phyloP scores from a whole-genome alignment of 2,797 vertebrate genomes.

The Gymnoscopelus microlampas region DNA sequence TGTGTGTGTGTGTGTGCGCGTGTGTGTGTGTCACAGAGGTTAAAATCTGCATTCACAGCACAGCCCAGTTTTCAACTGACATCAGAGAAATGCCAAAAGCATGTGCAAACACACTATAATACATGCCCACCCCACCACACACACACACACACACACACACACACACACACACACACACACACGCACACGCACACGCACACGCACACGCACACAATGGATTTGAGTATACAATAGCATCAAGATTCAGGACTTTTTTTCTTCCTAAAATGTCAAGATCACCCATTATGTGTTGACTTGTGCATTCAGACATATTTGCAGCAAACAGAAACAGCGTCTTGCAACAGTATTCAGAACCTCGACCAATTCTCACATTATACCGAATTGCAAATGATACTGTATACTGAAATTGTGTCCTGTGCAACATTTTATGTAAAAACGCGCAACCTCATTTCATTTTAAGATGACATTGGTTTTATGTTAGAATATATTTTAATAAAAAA shows the following conservation, averaged over 20 bases:
- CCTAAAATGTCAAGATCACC: not conserved
- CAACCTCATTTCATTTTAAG: too few species aligned
- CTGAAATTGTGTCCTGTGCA: too few species aligned
- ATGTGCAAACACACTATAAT: conserved; percentile 32
- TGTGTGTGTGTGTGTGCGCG: conserved; percentile 25
- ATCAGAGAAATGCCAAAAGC: conserved; percentile 61
- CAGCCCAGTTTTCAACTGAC: conserved; percentile 54
- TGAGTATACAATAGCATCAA: too few species aligned
- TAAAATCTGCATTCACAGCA: conserved; percentile 72
- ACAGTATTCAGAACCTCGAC: too few species aligned
- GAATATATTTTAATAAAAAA: too few species aligned
- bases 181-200: conserved; percentile 12
- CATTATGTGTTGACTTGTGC: not conserved
- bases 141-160: not conserved
- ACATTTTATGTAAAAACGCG: too few species aligned
- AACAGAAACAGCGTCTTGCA: too few species aligned
- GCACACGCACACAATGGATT: not conserved
- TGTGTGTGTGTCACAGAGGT: conserved; percentile 68
- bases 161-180: conserved; percentile 21
- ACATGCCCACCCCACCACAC: conserved; percentile 3
- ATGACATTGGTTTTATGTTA: too few species aligned
- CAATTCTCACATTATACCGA: too few species aligned
- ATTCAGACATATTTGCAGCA: too few species aligned
- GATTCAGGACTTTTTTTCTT: not conserved
- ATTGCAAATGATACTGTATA: too few species aligned